Conservation (phyloP, 2,113 vertebrate species). For the Barnardius zonarius region DNA sequence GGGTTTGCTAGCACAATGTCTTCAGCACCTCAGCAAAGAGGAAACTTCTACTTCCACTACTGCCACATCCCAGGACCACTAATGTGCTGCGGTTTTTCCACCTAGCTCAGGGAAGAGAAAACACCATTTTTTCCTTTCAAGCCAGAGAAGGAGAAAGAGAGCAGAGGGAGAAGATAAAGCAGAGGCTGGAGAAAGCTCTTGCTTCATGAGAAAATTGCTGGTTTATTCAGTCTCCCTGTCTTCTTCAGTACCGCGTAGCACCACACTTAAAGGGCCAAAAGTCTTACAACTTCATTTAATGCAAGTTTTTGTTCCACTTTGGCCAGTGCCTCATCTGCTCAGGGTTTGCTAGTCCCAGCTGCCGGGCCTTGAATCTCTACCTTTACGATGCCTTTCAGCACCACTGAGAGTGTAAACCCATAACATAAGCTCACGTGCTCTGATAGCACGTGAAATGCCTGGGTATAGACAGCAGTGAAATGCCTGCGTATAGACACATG, state of each 20-base stretch:
- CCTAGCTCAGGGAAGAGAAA: not conserved
- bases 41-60: not conserved
- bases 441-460: not conserved
- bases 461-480: not conserved
- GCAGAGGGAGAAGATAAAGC: not conserved
- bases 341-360: not conserved
- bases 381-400: not conserved
- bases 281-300: not conserved
- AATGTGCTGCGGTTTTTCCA: not conserved
- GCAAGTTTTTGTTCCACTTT: not conserved
- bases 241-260: not conserved
- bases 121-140: not conserved
- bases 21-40: not conserved
- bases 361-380: not conserved
- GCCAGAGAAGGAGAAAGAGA: not conserved
- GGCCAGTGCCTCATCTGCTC: not conserved
- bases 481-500: not conserved
- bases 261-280: not conserved
- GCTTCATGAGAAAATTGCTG: not conserved
- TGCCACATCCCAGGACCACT: not conserved
- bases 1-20: not conserved
- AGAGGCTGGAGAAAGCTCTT: not conserved
- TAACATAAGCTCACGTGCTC: not conserved
- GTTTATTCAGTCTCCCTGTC: not conserved
- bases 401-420: not conserved